These are phyloP conservation scores for Agrochola litura DNA, from an alignment of 2,888 invertebrate species.

Conservation along the genomic window DNA sequence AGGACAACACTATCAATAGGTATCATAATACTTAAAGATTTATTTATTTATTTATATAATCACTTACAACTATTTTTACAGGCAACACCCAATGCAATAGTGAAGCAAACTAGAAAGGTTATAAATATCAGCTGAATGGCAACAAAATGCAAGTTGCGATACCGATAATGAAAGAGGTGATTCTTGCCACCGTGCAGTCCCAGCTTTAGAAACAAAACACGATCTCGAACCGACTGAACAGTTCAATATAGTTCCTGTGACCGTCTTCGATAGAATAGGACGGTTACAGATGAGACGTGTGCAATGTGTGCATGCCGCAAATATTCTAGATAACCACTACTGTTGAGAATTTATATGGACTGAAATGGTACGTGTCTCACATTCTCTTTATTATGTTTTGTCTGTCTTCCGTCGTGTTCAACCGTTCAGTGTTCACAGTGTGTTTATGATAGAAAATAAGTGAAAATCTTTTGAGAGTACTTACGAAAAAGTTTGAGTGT, in stretches of 20 bases:
- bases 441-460: not conserved
- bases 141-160: not conserved
- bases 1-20: slow-evolving; percentile 3
- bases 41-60: no score
- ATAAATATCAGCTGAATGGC: slow-evolving; percentile 16
- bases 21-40: slow-evolving; percentile 22
- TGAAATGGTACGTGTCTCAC: slow-evolving; percentile 45
- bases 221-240: slow-evolving; percentile 27
- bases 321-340: slow-evolving; percentile 43
- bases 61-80: no score
- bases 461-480: not conserved
- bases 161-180: slow-evolving; percentile 25
- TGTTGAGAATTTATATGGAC: slow-evolving; percentile 47
- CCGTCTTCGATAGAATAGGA: slow-evolving; percentile 33
- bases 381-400: slow-evolving; percentile 54
- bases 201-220: slow-evolving; percentile 52
- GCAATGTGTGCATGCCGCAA: slow-evolving; percentile 35
- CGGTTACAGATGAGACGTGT: slow-evolving; percentile 32
- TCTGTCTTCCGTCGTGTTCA: slow-evolving; percentile 2
- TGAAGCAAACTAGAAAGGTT: no score
- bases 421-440: slow-evolving; percentile 1
- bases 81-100: no score
- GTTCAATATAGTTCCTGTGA: slow-evolving; percentile 46
- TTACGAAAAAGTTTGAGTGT: not conserved
- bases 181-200: slow-evolving; percentile 4